These are phyloP conservation scores for Pteromalus puparum DNA, from an alignment of 1,140 invertebrate genomes.

Conservation along the genomic window DNA sequence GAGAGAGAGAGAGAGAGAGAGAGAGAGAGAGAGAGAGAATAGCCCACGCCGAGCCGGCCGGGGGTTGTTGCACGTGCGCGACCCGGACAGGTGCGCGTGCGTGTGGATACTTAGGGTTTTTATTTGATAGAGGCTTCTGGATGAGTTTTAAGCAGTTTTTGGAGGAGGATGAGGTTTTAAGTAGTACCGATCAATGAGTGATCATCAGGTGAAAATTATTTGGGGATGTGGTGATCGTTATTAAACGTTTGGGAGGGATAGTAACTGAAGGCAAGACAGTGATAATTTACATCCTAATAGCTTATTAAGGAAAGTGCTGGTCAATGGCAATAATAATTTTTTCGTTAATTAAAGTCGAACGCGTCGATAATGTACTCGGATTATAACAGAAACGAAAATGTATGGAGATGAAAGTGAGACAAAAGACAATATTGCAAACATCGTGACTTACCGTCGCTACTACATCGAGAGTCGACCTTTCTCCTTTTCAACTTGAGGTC, in stretches of 20 bases:
- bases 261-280: no score
- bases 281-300: no score
- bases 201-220: neutral
- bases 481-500: conserved; percentile 97
- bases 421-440: neutral
- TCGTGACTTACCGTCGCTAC: conserved; percentile 88
- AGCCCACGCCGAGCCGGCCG: neutral
- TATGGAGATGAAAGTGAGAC: neutral
- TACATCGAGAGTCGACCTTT: conserved; percentile 97
- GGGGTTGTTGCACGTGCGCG: neutral
- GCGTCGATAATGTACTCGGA: no score
- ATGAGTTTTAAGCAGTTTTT: no score
- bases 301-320: no score
- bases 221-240: no score
- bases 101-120: neutral
- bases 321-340: neutral
- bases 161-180: neutral
- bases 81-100: neutral
- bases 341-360: neutral
- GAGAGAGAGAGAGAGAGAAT: no score
- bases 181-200: neutral
- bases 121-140: no score
- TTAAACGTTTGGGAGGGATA: no score
- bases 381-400: neutral
- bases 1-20: no score